These are phyloP conservation scores for Calliphora vicina DNA, from an alignment of 1,140 invertebrate species.

Conservation along the genomic window DNA sequence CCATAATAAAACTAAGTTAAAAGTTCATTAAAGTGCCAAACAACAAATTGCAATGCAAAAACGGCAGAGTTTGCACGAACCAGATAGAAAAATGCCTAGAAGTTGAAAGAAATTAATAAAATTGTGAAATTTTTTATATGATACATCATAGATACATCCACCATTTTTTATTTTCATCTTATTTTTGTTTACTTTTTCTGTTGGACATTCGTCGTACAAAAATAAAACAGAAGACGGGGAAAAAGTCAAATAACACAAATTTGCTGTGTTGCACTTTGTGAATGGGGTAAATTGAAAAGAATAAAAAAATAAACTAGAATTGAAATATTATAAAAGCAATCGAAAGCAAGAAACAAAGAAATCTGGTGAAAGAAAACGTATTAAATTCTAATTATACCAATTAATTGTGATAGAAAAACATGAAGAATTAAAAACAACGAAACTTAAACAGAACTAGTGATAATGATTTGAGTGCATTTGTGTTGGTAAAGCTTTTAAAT, in stretches of 20 bases:
- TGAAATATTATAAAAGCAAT: background rate
- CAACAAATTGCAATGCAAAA: background rate
- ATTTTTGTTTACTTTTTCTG: constrained; percentile 36
- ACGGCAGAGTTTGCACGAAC: background rate
- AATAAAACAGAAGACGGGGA: background rate
- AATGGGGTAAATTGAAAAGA: background rate
- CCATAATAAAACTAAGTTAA: background rate
- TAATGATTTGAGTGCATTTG: background rate
- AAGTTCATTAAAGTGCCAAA: constrained; percentile 5
- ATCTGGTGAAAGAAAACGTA: background rate
- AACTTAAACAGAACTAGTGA: background rate
- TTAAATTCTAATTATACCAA: background rate
- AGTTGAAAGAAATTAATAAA: background rate
- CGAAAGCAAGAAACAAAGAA: background rate
- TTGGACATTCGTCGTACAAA: constrained; percentile 32
- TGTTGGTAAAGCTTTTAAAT: constrained; percentile 5
- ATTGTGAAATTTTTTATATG: background rate
- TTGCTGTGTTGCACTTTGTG: background rate
- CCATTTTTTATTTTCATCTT: constrained; percentile 61
- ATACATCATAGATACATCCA: constrained; percentile 40
- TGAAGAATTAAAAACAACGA: background rate
- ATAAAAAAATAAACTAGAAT: background rate
- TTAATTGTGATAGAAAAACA: background rate
- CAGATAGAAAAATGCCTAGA: background rate
- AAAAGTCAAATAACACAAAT: background rate